These are phyloP conservation scores for Electrophaes corylata DNA, from an alignment of 2,888 invertebrate species.

Conservation along the genomic window DNA sequence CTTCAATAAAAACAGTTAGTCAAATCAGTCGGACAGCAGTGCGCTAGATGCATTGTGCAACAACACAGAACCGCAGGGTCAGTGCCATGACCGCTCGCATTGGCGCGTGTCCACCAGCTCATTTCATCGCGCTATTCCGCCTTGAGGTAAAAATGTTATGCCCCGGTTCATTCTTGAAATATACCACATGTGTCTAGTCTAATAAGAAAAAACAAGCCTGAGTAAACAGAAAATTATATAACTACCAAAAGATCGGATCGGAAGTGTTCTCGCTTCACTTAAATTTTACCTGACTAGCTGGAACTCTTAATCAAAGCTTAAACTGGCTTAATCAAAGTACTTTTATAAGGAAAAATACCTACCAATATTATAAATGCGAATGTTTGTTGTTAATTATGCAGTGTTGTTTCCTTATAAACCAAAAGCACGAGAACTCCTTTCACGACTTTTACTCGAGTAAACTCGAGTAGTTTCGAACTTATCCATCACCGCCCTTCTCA, in stretches of 20 bases:
- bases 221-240: background rate
- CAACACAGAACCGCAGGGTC: conserved; percentile 72
- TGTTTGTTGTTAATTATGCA: too few species aligned
- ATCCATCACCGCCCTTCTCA: too few species aligned
- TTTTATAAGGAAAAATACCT: too few species aligned
- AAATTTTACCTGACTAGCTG: too few species aligned
- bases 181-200: background rate
- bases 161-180: background rate
- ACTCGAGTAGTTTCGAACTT: too few species aligned
- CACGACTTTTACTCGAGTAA: too few species aligned
- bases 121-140: conserved; percentile 10
- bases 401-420: too few species aligned
- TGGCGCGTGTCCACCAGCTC: conserved; percentile 55
- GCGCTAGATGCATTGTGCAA: conserved; percentile 52
- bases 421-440: too few species aligned
- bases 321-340: too few species aligned
- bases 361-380: too few species aligned
- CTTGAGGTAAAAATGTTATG: conserved; percentile 5
- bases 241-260: background rate
- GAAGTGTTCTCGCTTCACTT: background rate
- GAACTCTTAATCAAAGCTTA: too few species aligned
- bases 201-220: background rate
- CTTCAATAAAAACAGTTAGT: background rate
- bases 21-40: conserved; percentile 16
- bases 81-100: conserved; percentile 65